Evolutionary conservation across 2,113 vertebrate species (phyloP), one percentile per base, ranked within the genome.

Genomic region (Apodemus speciosus): DNA sequence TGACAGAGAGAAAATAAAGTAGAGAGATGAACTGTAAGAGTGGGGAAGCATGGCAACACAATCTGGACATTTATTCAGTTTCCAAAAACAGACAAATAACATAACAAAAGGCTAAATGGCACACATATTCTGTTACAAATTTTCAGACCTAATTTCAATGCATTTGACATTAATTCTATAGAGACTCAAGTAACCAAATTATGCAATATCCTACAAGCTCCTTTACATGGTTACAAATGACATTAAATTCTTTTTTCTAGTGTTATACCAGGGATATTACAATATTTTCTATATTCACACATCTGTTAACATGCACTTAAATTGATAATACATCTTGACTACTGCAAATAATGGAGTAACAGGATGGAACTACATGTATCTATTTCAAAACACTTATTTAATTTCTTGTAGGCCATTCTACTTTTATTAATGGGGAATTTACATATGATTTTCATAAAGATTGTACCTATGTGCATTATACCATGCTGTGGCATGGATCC

Each of bases 81-180:
- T 40, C 3, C n/a, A 62, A 18, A 83, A 40, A 20, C 16, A 81
- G 13, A 40, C 51, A 58, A n/a, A 56, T 23, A 40, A 81, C 1
- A 83, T 0, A 43, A 76, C 51, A 88, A 96, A 96, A 83, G 62
- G 21, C 0, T 66, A 95, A 90, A 92, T 58, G 11, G 10, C 16
- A 58, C 8, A 16, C 0, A 87, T 35, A 58, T 72, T 75, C 75
- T 76, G 20, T 92, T 83, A 89, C 10, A 66, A 38, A 46, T 32
- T n/a, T 85, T 58, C 64, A 66, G 25, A 66, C 46, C 9, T 25
- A 72, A 11, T 6, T 51, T 72, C 2, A 64, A 14, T 68, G n/a
- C 4, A 76, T 77, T 93, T 35, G 86, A 15, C 3, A 38, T 53
- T 73, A 91, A 85, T 75, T 9, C 46, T 20, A 91, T 76, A 69